A percentile compares a stretch with the other conserved stretches of the same genome.
Evolutionary conservation across 2,888 invertebrate genomes (phyloP).

Genomic region (Drosophila rubida): DNA sequence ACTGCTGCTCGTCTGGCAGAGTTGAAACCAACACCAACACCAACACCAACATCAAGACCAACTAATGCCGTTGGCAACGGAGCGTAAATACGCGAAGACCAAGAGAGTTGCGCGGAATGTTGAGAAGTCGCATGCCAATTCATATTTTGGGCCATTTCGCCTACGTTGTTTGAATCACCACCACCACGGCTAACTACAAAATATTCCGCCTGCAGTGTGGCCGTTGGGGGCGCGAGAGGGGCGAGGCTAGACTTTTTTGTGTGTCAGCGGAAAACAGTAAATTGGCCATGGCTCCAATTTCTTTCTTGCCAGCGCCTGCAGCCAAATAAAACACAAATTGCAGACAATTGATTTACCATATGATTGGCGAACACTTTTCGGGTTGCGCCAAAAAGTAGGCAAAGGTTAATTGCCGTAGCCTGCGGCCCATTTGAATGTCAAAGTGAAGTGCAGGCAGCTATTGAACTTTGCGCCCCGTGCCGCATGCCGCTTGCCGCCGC

Average conservation of each 20-base stretch:
- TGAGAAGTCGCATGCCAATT: conserved; percentile 57
- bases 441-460: conserved; percentile 56
- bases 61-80: conserved; percentile 12
- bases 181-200: conserved; percentile 3
- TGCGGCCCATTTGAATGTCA: conserved; percentile 61
- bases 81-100: conserved; percentile 1
- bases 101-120: neutral
- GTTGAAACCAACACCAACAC: conserved; percentile 18
- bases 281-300: conserved; percentile 79
- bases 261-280: conserved; percentile 73
- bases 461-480: conserved; percentile 32
- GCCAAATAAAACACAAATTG: conserved; percentile 75
- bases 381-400: conserved; percentile 60
- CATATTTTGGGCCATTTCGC: conserved; percentile 55
- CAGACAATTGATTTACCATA: conserved; percentile 76
- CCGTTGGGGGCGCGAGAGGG: neutral
- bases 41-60: conserved; percentile 8
- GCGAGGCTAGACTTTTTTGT: conserved; percentile 36
- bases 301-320: conserved; percentile 46
- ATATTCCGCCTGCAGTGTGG: conserved; percentile 12
- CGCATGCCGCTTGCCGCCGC: neutral
- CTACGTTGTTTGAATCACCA: conserved; percentile 1
- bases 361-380: conserved; percentile 58
- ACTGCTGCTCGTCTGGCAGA: conserved; percentile 12
- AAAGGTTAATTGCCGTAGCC: conserved; percentile 71